phyloP scores from a whole-genome alignment of 1,140 invertebrate species.

The Drosophila takahashii region DNA sequence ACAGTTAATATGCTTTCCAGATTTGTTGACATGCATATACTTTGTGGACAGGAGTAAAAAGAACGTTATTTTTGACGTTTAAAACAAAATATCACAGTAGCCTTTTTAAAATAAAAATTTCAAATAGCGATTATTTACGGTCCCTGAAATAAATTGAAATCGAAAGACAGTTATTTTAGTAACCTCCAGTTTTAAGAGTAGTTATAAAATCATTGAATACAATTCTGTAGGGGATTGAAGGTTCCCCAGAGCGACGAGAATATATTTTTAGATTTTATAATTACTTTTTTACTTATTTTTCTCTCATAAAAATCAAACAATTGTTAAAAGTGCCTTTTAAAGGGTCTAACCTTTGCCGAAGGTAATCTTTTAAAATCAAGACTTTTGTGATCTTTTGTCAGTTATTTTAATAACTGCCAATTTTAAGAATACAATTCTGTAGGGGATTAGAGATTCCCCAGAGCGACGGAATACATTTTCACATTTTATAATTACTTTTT shows the following conservation, averaged over 20 bases:
- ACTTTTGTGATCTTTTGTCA: neutral
- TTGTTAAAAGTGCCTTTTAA: neutral
- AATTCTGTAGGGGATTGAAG: constrained; percentile 6
- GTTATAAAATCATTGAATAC: neutral
- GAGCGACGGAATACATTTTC: neutral
- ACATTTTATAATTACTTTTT: constrained; percentile 38
- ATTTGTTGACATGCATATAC: too few species aligned
- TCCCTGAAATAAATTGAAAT: too few species aligned
- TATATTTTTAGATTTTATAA: too few species aligned
- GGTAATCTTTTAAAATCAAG: neutral
- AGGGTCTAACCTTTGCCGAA: neutral
- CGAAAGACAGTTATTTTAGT: too few species aligned
- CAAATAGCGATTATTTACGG: too few species aligned
- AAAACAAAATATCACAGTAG: too few species aligned
- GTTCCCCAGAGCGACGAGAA: too few species aligned
- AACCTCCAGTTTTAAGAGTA: neutral
- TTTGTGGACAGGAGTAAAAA: too few species aligned
- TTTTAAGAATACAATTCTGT: neutral
- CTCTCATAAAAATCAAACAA: neutral
- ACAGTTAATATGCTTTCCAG: too few species aligned
- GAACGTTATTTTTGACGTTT: too few species aligned
- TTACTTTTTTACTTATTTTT: too few species aligned
- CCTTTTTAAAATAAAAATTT: too few species aligned
- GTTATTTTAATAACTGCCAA: neutral
- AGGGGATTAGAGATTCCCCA: neutral